Base-by-base conservation (phyloP, 2,797 vertebrate species). In the Brachymystax lenok region DNA sequence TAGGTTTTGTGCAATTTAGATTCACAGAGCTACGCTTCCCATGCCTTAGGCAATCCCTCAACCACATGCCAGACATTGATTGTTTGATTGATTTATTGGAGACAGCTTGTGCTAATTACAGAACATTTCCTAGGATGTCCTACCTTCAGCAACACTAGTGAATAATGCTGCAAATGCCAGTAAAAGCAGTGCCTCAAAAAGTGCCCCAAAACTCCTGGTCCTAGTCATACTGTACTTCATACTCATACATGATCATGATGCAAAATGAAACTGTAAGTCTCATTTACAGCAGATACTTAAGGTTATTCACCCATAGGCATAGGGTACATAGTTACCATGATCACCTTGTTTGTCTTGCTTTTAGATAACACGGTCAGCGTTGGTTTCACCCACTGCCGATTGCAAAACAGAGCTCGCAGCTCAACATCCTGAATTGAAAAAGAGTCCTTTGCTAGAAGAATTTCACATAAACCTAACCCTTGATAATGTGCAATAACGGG, bases 381-480 rank as follows among this genome's bases (percentile, higher is more conserved):
- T 78, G 69, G 78, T 88, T 83, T 85, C 86, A 76, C 70, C 78
- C 74, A 73, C 79, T 89, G 88, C 81, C 84, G 90, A 69, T 89
- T 90, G 75, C 85, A 84, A 79, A 89, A 86, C 13, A 75, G 16
- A 73, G 79, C 61, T 83, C 78, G 56, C 35, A 50, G 54, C 35
- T 14, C 19, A 69, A 79, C 82, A 88, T 88, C 84, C 87, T 87
- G 84, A 80, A 3, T 14, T 71, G 83, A 74, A 68, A 71, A 16
- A 59, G 16, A 68, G 28, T 30, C 28, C 66, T 33, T 5, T 7
- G 14, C 66, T 68, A 17, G 17, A 56, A 56, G 1, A 59, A n/a
- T 59, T 21, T 59, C 56, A 59, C 28, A 33, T 30, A 56, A 56
- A 56, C n/a, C 17, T 33, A 30, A 68, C 1, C 24, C 27, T 35